Conservation (phyloP, 2,888 invertebrate genomes). For the Spisula solida region DNA sequence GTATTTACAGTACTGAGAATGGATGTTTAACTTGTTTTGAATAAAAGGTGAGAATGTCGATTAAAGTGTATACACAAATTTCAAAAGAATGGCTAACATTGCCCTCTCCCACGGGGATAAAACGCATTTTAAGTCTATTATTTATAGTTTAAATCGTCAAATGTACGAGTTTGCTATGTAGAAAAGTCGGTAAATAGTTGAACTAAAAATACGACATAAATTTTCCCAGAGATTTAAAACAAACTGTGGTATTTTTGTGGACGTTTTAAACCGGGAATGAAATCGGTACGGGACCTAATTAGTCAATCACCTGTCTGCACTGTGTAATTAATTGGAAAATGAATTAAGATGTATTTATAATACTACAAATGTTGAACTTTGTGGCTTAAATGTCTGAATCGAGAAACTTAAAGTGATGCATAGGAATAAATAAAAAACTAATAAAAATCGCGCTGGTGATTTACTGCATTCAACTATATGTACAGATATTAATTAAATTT, state of each 20-base stretch:
- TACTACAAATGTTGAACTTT: background rate
- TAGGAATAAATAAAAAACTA: too few relatives aligned
- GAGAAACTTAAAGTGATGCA: too few relatives aligned
- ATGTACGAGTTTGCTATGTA: background rate
- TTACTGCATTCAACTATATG: too few relatives aligned
- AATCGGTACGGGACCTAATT: background rate
- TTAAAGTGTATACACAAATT: constrained; percentile 13
- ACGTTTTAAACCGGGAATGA: background rate
- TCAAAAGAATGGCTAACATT: constrained; percentile 12
- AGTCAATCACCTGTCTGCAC: background rate
- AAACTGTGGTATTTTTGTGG: background rate
- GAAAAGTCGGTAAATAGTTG: background rate
- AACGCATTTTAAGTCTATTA: constrained; percentile 10
- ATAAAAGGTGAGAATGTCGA: background rate
- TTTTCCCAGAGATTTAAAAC: constrained; percentile 5
- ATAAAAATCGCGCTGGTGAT: too few relatives aligned
- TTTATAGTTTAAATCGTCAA: constrained; percentile 16
- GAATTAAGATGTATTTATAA: background rate
- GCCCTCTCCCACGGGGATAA: constrained; percentile 18
- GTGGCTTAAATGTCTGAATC: too few relatives aligned
- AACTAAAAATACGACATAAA: background rate
- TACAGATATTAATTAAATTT: too few relatives aligned
- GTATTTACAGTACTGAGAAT: background rate
- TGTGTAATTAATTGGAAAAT: constrained; percentile 3
- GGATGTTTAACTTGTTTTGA: constrained; percentile 2